phyloP scores from a whole-genome alignment of 2,113 vertebrate genomes.

The Megatriorchis doriae region DNA sequence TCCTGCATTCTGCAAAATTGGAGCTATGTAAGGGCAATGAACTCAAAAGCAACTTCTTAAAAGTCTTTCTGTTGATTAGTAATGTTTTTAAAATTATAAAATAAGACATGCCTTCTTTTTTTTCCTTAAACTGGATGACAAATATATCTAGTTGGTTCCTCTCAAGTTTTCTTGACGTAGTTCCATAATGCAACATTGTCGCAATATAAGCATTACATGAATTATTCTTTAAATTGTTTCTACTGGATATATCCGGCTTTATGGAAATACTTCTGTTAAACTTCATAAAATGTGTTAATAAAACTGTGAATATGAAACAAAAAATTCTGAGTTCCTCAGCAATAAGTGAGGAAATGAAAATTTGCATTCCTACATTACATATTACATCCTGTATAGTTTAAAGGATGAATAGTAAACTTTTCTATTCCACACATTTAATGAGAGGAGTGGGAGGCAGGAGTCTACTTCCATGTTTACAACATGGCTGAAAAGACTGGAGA shows the following conservation, averaged over 20 bases:
- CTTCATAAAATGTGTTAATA: background rate
- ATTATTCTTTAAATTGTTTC: background rate
- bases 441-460: background rate
- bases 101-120: background rate
- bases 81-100: background rate
- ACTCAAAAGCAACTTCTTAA: background rate
- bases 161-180: background rate
- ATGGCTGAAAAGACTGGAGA: background rate
- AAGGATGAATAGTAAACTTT: background rate
- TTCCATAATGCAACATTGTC: background rate
- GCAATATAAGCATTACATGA: background rate
- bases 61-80: background rate
- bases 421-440: background rate
- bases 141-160: background rate
- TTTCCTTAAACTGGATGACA: background rate
- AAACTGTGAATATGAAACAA: background rate
- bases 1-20: background rate
- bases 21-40: background rate
- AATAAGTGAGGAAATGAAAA: background rate
- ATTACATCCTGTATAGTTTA: background rate
- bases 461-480: background rate
- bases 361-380: background rate
- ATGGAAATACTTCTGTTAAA: background rate
- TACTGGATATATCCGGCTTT: background rate
- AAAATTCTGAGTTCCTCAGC: background rate